Evolutionary conservation across 2,797 vertebrate genomes (phyloP).

Genomic region (Huso huso): DNA sequence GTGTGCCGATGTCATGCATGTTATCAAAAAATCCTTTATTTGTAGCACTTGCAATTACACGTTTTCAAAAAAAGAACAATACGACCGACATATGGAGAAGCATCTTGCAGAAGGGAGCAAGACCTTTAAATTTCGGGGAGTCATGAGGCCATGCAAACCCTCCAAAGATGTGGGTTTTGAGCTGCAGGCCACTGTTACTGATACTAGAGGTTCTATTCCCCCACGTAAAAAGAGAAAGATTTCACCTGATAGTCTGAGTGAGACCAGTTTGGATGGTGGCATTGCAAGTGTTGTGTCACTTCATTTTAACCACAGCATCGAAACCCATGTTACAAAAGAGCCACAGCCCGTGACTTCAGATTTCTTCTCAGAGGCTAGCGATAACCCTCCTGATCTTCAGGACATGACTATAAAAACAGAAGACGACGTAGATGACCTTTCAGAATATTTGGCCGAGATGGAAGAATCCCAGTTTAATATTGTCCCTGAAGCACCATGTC

Average conservation of each 20-base stretch:
- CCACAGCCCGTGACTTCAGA: constrained; percentile 42
- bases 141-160: constrained; percentile 66
- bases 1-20: constrained; percentile 92
- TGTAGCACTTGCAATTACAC: constrained; percentile 98
- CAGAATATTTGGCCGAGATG: constrained; percentile 48
- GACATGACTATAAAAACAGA: constrained; percentile 59
- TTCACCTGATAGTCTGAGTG: constrained; percentile 40
- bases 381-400: constrained; percentile 35
- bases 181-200: neutral
- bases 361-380: constrained; percentile 37
- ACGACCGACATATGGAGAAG: constrained; percentile 96
- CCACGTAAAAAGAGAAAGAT: constrained; percentile 68
- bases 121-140: constrained; percentile 84
- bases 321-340: constrained; percentile 41
- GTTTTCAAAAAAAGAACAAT: constrained; percentile 96
- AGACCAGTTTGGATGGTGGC: constrained; percentile 44
- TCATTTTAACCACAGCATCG: constrained; percentile 39
- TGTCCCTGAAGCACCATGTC: constrained; percentile 40
- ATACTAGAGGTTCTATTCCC: constrained; percentile 30
- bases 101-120: constrained; percentile 74
- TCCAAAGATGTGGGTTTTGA: constrained; percentile 53
- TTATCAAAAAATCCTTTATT: constrained; percentile 92
- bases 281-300: constrained; percentile 39
- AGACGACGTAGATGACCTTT: constrained; percentile 58
- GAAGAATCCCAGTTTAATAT: constrained; percentile 42